Evolutionary conservation across 2,113 vertebrate genomes (phyloP), one percentile per base, ranked within the genome.

Genomic region (Polyodon spathula): DNA sequence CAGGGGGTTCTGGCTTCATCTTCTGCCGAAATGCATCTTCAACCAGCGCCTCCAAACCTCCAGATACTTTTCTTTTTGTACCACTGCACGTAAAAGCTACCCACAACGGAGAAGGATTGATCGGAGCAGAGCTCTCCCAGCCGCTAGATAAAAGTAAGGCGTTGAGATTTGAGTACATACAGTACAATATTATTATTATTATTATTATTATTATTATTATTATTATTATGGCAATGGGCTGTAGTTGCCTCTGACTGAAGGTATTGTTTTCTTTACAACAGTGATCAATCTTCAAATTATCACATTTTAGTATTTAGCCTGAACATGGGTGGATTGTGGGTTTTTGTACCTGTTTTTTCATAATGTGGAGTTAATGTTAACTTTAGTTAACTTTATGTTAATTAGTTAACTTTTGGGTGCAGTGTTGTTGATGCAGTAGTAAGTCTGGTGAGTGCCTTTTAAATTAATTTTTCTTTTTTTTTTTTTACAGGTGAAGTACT

Each of bases 21-120:
- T 64, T 37, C 10, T 37, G 41, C 15, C 69, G 74, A 37, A 27
- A 53, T 51, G 50, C 60, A 37, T 81, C 79, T 4, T 86, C 86
- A 0, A 71, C 68, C 14, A 68, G 67, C 9, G 78, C 81, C 1
- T 59, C 75, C 4, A 76, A 84, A 63, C 69, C 81, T 4, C 89
- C 86, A 6, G 91, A 97, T 75, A 98, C 95, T 0, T 94, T 94
- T 1, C 83, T 98, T 37, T 97, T 97, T 66, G 84, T 97, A 12
- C 95, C 95, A 1, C 76, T 97, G 3, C 68, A 81, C 1, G 71
- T 94, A 63, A 89, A 83, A 54, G 73, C 73, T 0, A 81, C 82
- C 1, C 16, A 37, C 4, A 63, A 59, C 10, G 69, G 16, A 0
- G 86, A 86, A 0, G 86, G 82, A 0, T 73, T 80, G 0, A 85